These are phyloP conservation scores for Platycheirus albimanus DNA, from an alignment of 2,888 invertebrate genomes.

Conservation along the genomic window DNA sequence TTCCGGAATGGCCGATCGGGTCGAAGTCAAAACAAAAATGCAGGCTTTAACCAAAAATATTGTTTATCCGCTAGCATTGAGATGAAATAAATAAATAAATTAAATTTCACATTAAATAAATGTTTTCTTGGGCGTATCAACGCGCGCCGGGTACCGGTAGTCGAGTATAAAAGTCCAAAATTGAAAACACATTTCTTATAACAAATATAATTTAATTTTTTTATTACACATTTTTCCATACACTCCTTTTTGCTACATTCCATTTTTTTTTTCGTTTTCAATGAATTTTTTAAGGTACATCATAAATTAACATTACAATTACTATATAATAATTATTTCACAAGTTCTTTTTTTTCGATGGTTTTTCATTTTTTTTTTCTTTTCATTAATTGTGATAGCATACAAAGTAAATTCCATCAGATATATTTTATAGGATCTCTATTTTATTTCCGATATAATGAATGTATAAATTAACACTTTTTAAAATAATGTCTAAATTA, in stretches of 20 bases:
- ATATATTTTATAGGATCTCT: too few species aligned
- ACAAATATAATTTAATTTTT: constrained; percentile 64
- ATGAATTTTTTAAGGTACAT: constrained; percentile 59
- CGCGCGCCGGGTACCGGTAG: too few species aligned
- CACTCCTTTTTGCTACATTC: constrained; percentile 36
- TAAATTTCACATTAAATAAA: too few species aligned
- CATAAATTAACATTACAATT: constrained; percentile 68
- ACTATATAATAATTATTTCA: background rate
- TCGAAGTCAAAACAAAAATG: too few species aligned
- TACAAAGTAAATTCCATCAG: constrained; percentile 57
- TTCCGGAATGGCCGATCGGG: too few species aligned
- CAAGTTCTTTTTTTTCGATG: constrained; percentile 15
- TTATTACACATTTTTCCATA: constrained; percentile 52
- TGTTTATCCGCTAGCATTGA: too few species aligned
- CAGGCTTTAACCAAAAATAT: too few species aligned
- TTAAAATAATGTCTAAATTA: background rate
- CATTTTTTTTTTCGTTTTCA: constrained; percentile 31
- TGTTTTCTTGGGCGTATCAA: too few species aligned
- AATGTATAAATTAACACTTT: background rate
- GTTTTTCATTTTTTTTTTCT: background rate
- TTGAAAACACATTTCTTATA: constrained; percentile 32
- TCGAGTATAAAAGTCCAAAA: too few species aligned
- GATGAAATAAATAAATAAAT: too few species aligned
- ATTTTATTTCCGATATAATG: background rate
- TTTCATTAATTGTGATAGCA: background rate